These are phyloP conservation scores for Empis livida DNA, from an alignment of 2,888 invertebrate genomes.

Conservation along the genomic window DNA sequence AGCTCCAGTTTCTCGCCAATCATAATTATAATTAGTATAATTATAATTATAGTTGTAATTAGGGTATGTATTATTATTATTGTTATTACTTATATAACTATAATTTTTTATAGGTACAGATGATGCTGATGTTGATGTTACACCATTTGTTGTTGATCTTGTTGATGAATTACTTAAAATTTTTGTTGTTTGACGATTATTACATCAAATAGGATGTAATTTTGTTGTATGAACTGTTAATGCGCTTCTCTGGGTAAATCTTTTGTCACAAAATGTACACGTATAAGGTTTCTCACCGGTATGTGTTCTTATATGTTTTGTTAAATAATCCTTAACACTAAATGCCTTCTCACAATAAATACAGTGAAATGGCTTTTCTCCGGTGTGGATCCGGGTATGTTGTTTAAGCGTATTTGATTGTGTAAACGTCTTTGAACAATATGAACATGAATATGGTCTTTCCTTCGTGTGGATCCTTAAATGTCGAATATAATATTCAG, in stretches of 20 bases:
- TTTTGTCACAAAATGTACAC: constrained; percentile 32
- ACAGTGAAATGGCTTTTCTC: constrained; percentile 14
- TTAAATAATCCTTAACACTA: constrained; percentile 35
- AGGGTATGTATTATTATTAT: neutral
- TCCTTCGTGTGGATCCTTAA: constrained; percentile 25
- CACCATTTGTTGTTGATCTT: neutral
- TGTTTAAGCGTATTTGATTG: constrained; percentile 37
- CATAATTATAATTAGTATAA: constrained; percentile 1
- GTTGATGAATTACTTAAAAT: neutral
- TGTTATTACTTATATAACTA: no score
- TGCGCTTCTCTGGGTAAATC: constrained; percentile 33
- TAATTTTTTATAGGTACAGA: no score
- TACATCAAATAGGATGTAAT: constrained; percentile 23
- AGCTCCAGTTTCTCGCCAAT: neutral
- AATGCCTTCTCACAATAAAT: constrained; percentile 28
- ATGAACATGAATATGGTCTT: constrained; percentile 35
- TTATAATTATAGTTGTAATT: neutral
- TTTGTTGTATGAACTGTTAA: constrained; percentile 33
- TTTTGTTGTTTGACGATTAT: no score
- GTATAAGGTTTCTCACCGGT: constrained; percentile 34
- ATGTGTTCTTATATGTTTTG: constrained; percentile 35
- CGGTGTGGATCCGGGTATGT: constrained; percentile 36
- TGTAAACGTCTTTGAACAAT: constrained; percentile 35
- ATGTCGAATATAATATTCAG: neutral
- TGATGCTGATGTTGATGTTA: neutral